Base-by-base conservation (phyloP, 2,113 vertebrate species). In the Halcyon senegalensis region DNA sequence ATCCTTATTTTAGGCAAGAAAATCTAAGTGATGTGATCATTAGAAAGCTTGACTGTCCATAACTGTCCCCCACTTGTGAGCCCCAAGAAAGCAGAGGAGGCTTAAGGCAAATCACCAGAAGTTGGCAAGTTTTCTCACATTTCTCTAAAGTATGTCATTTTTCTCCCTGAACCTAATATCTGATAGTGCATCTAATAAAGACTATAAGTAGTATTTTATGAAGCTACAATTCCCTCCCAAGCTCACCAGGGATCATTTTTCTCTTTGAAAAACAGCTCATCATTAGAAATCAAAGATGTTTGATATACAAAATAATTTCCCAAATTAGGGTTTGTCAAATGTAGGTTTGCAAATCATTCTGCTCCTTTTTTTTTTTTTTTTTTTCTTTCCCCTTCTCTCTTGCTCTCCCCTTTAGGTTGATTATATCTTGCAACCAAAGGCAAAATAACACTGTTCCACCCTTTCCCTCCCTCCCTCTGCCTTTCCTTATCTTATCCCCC, bases 311-410 rank as follows among this genome's bases (percentile, higher is more conserved):
- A 98, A 94, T 95, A 98, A 97, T 97, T 96, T 93, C 48, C 95
- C 97, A 96, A 96, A 96, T 97, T 96, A 97, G 96, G 92, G 92
- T 97, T 94, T 96, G 93, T 97, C 62, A 86, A 93, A 97, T 62
- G 67, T 69, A 89, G 88, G 72, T 96, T 97, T 97, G 93, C 92
- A 95, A 96, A 94, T 92, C 88, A 55, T 80, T 58, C 15, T 46
- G 25, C 44, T 1, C 3, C 3, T 41, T 60, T 66, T 74, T 44
- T 59, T 44, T 28, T 33, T 60, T 66, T 44, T 56, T 58, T 43
- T 24, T 13, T 5, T 3, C 35, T 30, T 24, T 16, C 10, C 5
- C 16, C 18, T 75, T 25, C 5, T 30, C 35, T n/a, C 73, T 33
- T 24, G 4, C 81, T 84, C 76, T 91, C 43, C 60, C 67, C 70